Evolutionary conservation across 1,140 invertebrate species (phyloP), one percentile per base, ranked within the genome.

Genomic region (Drosophila dunni): DNA sequence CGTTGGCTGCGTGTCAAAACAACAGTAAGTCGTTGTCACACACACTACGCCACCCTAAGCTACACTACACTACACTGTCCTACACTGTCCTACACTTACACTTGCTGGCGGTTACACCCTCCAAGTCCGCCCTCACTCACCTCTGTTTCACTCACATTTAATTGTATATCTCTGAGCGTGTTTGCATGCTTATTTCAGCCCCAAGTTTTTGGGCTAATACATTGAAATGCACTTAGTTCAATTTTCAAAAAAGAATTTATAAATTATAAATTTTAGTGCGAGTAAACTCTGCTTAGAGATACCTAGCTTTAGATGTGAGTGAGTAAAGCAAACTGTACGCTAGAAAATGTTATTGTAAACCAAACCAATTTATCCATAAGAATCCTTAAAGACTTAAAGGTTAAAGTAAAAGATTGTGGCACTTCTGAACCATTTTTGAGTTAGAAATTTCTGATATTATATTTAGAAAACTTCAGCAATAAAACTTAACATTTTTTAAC

Each of bases 1-100:
- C 68, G 77, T 64, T 91, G 79, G 78, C 88, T 91, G 88, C 88
- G 88, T 91, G 88, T 91, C 88, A 91, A 86, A 91, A 91, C 83
- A 91, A 78, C 80, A 83, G 61, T 81, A 85, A 85, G 75, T 81
- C 81, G 70, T 38, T 42, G 70, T 51, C 57, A 67, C 53, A 10
- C 53, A 51, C 17, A 33, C 17, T 9, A 11, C 24, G 4, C 34
- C 4, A 2, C 51, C 6, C 13, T 2, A 2, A 3, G 10, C 36
- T 38, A 38, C 2, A 36, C 36, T 10, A 8, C 36, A 9, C 36
- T 10, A 60, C 42, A 15, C 29, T n/a, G n/a, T n/a, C n/a, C n/a
- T 29, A 48, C 38, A 54, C 17, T 40, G 45, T 11, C n/a, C 24
- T 3, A 5, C 24, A 29, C 24, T 29, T 6, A 29, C 24, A 29